Evolutionary conservation across 2,797 vertebrate species (phyloP).

Genomic region (Anniella stebbinsi): DNA sequence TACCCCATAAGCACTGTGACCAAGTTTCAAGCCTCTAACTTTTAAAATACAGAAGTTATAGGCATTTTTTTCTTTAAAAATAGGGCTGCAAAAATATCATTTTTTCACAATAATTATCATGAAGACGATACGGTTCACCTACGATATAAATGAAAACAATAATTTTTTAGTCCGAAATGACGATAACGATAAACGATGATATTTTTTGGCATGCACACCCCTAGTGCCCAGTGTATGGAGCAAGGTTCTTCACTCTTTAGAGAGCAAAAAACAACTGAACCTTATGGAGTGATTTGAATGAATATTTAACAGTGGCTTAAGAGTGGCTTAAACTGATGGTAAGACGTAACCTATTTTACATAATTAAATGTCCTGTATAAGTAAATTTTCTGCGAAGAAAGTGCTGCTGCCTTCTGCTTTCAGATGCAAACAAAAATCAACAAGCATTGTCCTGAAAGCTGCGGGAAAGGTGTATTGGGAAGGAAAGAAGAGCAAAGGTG

Average conservation of each 20-base stretch:
- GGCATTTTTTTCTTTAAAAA: too few species aligned
- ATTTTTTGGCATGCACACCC: too few species aligned
- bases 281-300: conserved; percentile 6
- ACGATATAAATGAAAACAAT: too few species aligned
- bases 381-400: not conserved
- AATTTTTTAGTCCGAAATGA: too few species aligned
- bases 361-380: not conserved
- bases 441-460: not conserved
- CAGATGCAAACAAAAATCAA: not conserved
- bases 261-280: not conserved
- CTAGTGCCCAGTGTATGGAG: not conserved
- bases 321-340: conserved; percentile 1
- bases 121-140: too few species aligned
- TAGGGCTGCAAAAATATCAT: too few species aligned
- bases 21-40: too few species aligned
- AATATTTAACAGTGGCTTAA: not conserved
- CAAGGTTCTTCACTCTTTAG: not conserved
- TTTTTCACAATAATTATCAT: too few species aligned
- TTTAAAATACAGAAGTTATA: too few species aligned
- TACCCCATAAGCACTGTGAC: too few species aligned
- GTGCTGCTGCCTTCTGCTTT: not conserved
- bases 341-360: not conserved
- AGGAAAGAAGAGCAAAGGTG: not conserved
- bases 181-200: too few species aligned
- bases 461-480: too few species aligned